These are phyloP conservation scores for Conchocele bisecta DNA, from an alignment of 2,888 invertebrate species.

Conservation along the genomic window DNA sequence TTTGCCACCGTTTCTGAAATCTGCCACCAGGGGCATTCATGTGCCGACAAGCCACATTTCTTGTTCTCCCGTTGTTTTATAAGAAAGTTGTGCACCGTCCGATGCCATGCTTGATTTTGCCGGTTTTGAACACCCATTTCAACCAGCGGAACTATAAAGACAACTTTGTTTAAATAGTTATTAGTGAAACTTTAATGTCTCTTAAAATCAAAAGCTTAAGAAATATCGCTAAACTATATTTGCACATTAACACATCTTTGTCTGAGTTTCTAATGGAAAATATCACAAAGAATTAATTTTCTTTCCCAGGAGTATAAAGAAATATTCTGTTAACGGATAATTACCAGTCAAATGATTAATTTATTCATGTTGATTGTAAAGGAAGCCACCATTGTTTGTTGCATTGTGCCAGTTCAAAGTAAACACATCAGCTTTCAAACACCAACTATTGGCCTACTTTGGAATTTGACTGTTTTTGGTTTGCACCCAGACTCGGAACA, in stretches of 20 bases:
- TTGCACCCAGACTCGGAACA: conserved; percentile 45
- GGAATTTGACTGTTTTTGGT: conserved; percentile 35
- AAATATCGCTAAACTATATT: conserved; percentile 35
- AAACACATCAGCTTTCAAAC: not conserved
- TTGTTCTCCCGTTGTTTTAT: too few species aligned
- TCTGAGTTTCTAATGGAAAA: conserved; percentile 52
- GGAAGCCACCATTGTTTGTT: conserved; percentile 54
- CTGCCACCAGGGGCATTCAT: too few species aligned
- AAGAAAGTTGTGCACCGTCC: too few species aligned
- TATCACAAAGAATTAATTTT: conserved; percentile 51
- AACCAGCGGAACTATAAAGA: too few species aligned
- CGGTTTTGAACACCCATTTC: too few species aligned
- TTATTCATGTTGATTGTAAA: conserved; percentile 50
- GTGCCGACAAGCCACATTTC: too few species aligned
- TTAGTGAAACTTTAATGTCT: conserved; percentile 37
- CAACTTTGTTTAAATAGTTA: too few species aligned
- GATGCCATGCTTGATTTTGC: too few species aligned
- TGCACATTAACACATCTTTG: conserved; percentile 47
- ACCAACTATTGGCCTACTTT: conserved; percentile 41
- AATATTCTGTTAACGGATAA: conserved; percentile 62
- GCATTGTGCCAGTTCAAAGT: not conserved
- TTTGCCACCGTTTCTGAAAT: too few species aligned
- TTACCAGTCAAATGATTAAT: conserved; percentile 55
- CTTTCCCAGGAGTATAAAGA: conserved; percentile 55
- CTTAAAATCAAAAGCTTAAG: conserved; percentile 40